Evolutionary conservation across 2,888 invertebrate genomes (phyloP).

Genomic region (Podotricha telesiphe): DNA sequence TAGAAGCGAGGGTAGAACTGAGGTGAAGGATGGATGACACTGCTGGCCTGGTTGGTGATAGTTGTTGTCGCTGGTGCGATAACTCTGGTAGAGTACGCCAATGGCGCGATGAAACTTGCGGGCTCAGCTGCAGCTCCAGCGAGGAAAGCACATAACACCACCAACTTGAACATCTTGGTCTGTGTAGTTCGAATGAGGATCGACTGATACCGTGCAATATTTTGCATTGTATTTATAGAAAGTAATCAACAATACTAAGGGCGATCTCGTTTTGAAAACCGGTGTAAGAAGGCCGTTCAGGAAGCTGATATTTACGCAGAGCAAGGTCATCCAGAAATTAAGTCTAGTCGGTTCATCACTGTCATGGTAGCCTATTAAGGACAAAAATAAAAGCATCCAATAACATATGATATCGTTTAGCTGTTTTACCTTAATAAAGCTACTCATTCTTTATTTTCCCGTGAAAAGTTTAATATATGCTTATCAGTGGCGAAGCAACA

Average conservation of each 20-base stretch:
- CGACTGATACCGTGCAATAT: constrained; percentile 66
- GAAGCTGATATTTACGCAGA: constrained; percentile 73
- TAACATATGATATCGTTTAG: not conserved
- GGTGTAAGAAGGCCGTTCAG: constrained; percentile 66
- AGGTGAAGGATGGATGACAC: constrained; percentile 72
- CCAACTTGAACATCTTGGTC: constrained; percentile 79
- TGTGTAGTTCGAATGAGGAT: constrained; percentile 66
- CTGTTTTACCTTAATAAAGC: not conserved
- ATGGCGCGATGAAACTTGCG: constrained; percentile 49
- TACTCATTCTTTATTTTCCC: not conserved
- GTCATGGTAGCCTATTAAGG: constrained; percentile 29
- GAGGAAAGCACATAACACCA: constrained; percentile 85
- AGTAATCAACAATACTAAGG: constrained; percentile 63
- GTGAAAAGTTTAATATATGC: no score
- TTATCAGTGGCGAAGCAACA: no score
- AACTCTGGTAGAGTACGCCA: constrained; percentile 55
- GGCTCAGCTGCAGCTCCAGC: constrained; percentile 81
- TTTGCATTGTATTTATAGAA: constrained; percentile 69
- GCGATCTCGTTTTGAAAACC: constrained; percentile 70
- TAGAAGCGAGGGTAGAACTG: constrained; percentile 58
- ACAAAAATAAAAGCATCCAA: constrained; percentile 4
- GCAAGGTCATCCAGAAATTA: constrained; percentile 64
- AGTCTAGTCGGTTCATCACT: constrained; percentile 61
- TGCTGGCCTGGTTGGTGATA: constrained; percentile 69
- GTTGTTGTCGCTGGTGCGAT: constrained; percentile 64